A percentile compares a stretch with the other conserved stretches of the same genome.
These are phyloP conservation scores for Dryobates pubescens DNA, from an alignment of 2,797 vertebrate species.

Conservation along the genomic window DNA sequence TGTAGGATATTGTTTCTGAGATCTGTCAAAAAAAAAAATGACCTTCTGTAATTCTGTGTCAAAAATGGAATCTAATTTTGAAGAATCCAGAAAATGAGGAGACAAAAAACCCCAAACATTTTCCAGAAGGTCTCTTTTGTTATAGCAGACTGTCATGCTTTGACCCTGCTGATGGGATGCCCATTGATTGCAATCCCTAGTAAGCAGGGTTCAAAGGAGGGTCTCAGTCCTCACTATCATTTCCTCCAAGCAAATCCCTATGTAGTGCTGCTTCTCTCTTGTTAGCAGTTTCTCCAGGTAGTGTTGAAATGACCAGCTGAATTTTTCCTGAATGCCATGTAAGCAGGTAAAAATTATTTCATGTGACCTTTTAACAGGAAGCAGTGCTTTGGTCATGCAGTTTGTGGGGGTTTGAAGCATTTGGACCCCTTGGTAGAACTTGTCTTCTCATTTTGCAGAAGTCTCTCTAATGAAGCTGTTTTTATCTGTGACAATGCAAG, in stretches of 20 bases:
- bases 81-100: background rate
- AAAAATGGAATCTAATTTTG: background rate
- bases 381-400: background rate
- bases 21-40: background rate
- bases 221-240: background rate
- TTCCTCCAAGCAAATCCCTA: background rate
- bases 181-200: background rate
- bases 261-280: background rate
- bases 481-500: conserved; percentile 37
- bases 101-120: background rate
- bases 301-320: background rate
- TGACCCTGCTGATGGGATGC: background rate
- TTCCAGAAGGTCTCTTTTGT: background rate
- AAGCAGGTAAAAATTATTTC: background rate
- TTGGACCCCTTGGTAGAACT: background rate
- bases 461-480: conserved; percentile 31
- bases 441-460: conserved; percentile 2
- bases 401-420: background rate
- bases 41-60: background rate
- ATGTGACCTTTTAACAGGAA: background rate
- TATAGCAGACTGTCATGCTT: background rate
- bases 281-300: background rate
- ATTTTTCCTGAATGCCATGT: background rate
- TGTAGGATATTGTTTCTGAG: background rate
- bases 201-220: background rate